phyloP scores from a whole-genome alignment of 2,113 vertebrate species.

The Bubo blakistoni region DNA sequence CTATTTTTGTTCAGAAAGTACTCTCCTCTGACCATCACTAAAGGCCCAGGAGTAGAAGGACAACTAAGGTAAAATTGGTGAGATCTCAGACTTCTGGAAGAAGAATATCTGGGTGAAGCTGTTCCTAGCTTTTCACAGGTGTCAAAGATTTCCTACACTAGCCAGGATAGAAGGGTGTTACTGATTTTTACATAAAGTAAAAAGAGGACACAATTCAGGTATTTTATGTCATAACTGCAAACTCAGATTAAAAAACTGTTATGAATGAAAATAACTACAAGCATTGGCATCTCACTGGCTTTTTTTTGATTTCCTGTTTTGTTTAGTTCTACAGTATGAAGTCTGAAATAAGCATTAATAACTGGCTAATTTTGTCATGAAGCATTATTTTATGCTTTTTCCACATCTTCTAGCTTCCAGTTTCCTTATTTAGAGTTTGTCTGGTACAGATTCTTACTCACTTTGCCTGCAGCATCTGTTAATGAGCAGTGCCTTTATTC shows the following conservation, averaged over 20 bases:
- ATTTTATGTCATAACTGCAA: not conserved
- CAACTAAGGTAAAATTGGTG: not conserved
- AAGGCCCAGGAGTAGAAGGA: not conserved
- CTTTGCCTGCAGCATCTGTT: not conserved
- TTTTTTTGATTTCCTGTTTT: accelerated
- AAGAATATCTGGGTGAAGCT: not conserved
- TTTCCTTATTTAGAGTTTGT: not conserved
- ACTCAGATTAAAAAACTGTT: not conserved
- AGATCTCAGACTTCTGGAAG: not conserved
- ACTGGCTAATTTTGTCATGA: not conserved
- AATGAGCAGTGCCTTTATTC: not conserved
- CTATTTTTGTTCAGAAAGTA: not conserved
- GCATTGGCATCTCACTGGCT: accelerated
- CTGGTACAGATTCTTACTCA: not conserved
- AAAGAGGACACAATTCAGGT: not conserved
- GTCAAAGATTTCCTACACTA: not conserved
- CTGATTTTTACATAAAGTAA: not conserved
- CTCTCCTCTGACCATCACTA: not conserved
- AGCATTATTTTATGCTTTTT: not conserved
- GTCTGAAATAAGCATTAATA: not conserved
- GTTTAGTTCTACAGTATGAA: not conserved
- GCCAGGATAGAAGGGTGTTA: not conserved
- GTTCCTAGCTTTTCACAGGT: not conserved
- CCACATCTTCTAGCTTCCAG: not conserved
- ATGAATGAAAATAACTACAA: not conserved